Evolutionary conservation across 1,140 invertebrate genomes (phyloP), one percentile per base, ranked within the genome.

Genomic region (Drosophila watanabei): DNA sequence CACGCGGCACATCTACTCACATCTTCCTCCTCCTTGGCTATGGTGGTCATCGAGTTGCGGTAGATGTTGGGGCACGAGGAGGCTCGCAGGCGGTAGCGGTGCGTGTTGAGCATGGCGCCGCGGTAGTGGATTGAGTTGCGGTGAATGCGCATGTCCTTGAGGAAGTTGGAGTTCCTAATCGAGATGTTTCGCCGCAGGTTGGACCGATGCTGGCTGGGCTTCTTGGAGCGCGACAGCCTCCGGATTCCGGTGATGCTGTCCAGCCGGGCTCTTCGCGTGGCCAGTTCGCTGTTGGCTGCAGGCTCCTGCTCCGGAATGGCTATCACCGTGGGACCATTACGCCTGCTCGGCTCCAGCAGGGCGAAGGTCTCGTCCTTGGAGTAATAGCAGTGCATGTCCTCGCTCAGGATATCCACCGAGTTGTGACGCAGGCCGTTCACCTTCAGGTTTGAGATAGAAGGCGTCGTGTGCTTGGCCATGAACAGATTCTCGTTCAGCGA

Each of bases 11-110:
- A 33, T 49, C 32, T 66, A 93, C 91, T 91, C 82, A 94, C 94
- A 92, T 93, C 96, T 93, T 97, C 95, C 89, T 96, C 95, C 83
- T 97, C 95, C 88, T 96, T 96, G 33, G 96, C 95, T 24, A 98
- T 95, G 1, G 97, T 97, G 11, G 96, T 97, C 96, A 98, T 98
- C 1, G 97, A 98, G 91, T 98, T 98, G 78, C 96, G 95, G 91
- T 97, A 98, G 85, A 98, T 98, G 93, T 98, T 96, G 1, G 97
- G 97, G 93, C 97, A 98, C 20, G 97, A 98, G 1, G 97, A 98
- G 10, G 97, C 97, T 51, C 97, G 95, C 63, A 98, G 93, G 52
- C 96, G 95, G 93, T 98, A 98, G 72, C 97, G 95, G 93, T 96
- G 95, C 48, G 96, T 95, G 92, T 97, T 97, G 16, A 97, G 93